phyloP scores from a whole-genome alignment of 2,888 invertebrate species.

The Xanthia togata region DNA sequence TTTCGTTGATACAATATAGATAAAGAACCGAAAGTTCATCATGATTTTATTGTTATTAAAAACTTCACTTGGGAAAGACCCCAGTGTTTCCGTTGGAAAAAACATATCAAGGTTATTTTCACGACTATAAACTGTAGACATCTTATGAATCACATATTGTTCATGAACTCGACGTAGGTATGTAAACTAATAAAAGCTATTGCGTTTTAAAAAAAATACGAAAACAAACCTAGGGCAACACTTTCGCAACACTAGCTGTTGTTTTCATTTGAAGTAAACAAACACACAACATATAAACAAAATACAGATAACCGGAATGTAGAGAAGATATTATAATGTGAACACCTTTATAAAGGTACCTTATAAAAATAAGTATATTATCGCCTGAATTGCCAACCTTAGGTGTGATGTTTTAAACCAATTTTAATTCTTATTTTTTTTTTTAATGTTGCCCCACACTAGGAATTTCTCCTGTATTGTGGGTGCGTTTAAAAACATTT shows the following conservation, averaged over 20 bases:
- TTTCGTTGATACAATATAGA: no score
- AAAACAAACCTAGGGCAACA: background rate
- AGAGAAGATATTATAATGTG: background rate
- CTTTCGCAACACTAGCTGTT: background rate
- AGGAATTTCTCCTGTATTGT: no score
- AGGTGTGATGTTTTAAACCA: no score
- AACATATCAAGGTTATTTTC: background rate
- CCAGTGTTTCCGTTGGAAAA: background rate
- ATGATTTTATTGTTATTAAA: background rate
- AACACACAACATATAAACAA: background rate
- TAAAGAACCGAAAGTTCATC: background rate
- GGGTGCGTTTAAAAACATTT: no score
- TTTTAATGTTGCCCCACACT: no score
- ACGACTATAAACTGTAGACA: background rate
- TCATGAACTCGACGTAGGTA: background rate
- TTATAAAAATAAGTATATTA: background rate
- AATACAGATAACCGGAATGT: no score
- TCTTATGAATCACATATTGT: background rate
- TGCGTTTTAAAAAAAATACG: background rate
- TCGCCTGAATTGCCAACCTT: background rate
- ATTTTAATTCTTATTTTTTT: no score
- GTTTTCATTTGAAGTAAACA: background rate
- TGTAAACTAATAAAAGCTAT: background rate
- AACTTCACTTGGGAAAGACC: background rate
- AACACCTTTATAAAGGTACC: background rate